phyloP scores from a whole-genome alignment of 2,797 vertebrate species.

The Semotilus atromaculatus region DNA sequence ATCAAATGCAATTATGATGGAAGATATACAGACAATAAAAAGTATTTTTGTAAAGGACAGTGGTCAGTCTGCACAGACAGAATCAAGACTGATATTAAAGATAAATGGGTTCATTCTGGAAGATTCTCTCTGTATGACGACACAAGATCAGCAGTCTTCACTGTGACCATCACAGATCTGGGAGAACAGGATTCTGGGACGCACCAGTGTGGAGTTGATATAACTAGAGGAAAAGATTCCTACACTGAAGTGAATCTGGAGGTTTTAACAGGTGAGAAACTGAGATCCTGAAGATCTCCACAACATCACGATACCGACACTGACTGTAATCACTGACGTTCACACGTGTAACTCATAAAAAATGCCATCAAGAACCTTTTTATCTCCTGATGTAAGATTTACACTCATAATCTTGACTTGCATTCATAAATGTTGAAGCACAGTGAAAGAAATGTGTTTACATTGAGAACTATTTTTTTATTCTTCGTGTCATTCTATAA shows the following conservation, averaged over 20 bases:
- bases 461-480: too few relatives aligned
- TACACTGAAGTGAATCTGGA: not conserved
- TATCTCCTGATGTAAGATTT: too few relatives aligned
- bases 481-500: too few relatives aligned
- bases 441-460: too few relatives aligned
- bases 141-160: constrained; percentile 11
- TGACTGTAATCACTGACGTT: too few relatives aligned
- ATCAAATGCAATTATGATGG: not conserved
- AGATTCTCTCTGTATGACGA: constrained; percentile 45
- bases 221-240: accelerated
- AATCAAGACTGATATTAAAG: accelerated
- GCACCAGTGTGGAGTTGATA: constrained; percentile 50
- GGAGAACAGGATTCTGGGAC: constrained; percentile 11
- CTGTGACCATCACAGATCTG: constrained; percentile 51
- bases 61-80: too few relatives aligned
- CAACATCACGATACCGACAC: too few relatives aligned
- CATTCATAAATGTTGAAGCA: too few relatives aligned
- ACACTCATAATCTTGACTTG: too few relatives aligned
- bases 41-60: constrained; percentile 54
- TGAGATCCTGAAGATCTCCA: not conserved
- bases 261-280: not conserved
- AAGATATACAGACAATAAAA: constrained; percentile 4
- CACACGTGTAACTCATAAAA: too few relatives aligned
- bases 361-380: too few relatives aligned
- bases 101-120: not conserved